Percentiles rank a stretch among this genome's conserved stretches.
Evolutionary conservation across 2,888 invertebrate species (phyloP).

Genomic region (Drosophila anceps): DNA sequence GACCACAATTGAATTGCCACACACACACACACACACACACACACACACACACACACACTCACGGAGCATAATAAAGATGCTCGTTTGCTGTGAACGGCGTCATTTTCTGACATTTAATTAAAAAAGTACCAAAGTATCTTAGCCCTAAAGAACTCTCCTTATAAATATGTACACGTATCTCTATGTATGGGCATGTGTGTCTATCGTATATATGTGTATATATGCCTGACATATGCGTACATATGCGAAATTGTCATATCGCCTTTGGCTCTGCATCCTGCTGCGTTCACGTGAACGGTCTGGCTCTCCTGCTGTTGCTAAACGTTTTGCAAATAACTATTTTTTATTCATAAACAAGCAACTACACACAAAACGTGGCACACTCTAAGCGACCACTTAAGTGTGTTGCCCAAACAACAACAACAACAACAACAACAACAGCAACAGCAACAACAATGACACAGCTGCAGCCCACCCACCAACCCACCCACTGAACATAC

Average conservation of each 20-base stretch:
- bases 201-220: background rate
- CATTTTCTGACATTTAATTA: constrained; percentile 65
- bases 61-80: constrained; percentile 40
- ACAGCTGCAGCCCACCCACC: constrained; percentile 50
- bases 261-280: constrained; percentile 34
- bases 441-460: constrained; percentile 32
- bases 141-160: constrained; percentile 25
- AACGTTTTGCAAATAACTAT: constrained; percentile 81
- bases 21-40: constrained; percentile 25
- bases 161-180: background rate
- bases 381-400: constrained; percentile 80
- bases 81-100: constrained; percentile 41
- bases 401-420: constrained; percentile 67
- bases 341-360: constrained; percentile 82
- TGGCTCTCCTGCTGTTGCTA: constrained; percentile 61
- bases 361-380: constrained; percentile 64
- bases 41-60: constrained; percentile 8
- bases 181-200: background rate
- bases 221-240: background rate
- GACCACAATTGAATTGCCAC: constrained; percentile 72
- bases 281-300: constrained; percentile 30
- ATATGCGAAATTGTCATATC: constrained; percentile 20
- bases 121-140: constrained; percentile 46
- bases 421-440: constrained; percentile 32
- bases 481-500: constrained; percentile 1